Conservation (phyloP, 1,140 invertebrate species). For the Camponotus floridanus region DNA sequence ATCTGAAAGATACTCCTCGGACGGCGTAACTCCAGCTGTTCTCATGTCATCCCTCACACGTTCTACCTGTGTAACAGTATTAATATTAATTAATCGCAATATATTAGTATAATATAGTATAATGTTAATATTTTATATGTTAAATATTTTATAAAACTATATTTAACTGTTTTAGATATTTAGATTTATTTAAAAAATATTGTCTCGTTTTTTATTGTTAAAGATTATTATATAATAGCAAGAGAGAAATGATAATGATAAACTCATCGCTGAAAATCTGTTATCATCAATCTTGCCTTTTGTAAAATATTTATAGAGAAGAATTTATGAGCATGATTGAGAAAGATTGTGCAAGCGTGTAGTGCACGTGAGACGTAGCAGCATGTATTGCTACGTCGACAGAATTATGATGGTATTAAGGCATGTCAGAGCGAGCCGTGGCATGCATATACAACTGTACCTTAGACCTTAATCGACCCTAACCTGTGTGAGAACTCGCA, state of each 20-base stretch:
- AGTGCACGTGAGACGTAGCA: conserved; percentile 4
- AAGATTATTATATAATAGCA: background rate
- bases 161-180: background rate
- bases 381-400: conserved; percentile 20
- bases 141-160: conserved; percentile 3
- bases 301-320: background rate
- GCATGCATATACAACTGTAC: conserved; percentile 27
- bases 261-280: conserved; percentile 15
- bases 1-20: conserved; percentile 83
- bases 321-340: conserved; percentile 6
- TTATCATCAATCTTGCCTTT: background rate
- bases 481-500: conserved; percentile 89
- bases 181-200: background rate
- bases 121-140: background rate
- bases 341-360: background rate
- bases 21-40: conserved; percentile 84
- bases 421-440: background rate
- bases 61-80: conserved; percentile 75
- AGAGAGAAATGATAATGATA: conserved; percentile 22
- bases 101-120: background rate
- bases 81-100: background rate
- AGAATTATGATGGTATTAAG: conserved; percentile 45
- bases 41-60: conserved; percentile 85
- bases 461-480: conserved; percentile 34
- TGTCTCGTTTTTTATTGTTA: background rate